Evolutionary conservation across 2,797 vertebrate genomes (phyloP).

Genomic region (Pipistrellus nathusii): DNA sequence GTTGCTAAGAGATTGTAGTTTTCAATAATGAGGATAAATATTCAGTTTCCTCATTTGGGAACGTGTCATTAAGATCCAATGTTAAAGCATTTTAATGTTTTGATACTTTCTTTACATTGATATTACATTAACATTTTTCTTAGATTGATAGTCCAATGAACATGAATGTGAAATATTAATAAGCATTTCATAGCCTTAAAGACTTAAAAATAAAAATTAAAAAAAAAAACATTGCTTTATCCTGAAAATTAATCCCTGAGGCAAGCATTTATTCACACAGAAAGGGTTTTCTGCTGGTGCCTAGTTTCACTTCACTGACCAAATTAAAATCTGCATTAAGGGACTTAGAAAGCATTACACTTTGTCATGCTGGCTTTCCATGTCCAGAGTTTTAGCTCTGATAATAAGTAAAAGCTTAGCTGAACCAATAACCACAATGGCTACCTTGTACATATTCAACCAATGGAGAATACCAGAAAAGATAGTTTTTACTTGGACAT

Average conservation of each 20-base stretch:
- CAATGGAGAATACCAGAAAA: background rate
- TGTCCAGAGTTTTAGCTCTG: slow-evolving; percentile 31
- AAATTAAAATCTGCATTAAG: slow-evolving; percentile 79
- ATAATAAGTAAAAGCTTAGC: background rate
- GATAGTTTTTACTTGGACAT: background rate
- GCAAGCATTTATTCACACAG: slow-evolving; percentile 79
- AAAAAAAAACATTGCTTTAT: slow-evolving; percentile 59
- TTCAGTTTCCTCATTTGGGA: slow-evolving; percentile 21
- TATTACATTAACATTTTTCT: slow-evolving; percentile 68
- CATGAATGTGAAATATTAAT: slow-evolving; percentile 67
- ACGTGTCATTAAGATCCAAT: slow-evolving; percentile 39
- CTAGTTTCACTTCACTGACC: slow-evolving; percentile 76
- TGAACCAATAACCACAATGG: background rate
- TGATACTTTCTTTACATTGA: slow-evolving; percentile 46
- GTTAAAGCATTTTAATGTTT: slow-evolving; percentile 61
- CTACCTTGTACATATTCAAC: background rate
- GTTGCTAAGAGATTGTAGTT: slow-evolving; percentile 58
- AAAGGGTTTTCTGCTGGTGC: slow-evolving; percentile 69
- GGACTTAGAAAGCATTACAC: slow-evolving; percentile 60
- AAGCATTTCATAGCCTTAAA: slow-evolving; percentile 68
- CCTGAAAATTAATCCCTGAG: slow-evolving; percentile 80
- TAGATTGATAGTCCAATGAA: slow-evolving; percentile 39
- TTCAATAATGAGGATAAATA: slow-evolving; percentile 33
- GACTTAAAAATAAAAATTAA: slow-evolving; percentile 57
- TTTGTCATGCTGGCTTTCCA: background rate